phyloP scores from a whole-genome alignment of 2,888 invertebrate species.

The Xanthia icteritia region DNA sequence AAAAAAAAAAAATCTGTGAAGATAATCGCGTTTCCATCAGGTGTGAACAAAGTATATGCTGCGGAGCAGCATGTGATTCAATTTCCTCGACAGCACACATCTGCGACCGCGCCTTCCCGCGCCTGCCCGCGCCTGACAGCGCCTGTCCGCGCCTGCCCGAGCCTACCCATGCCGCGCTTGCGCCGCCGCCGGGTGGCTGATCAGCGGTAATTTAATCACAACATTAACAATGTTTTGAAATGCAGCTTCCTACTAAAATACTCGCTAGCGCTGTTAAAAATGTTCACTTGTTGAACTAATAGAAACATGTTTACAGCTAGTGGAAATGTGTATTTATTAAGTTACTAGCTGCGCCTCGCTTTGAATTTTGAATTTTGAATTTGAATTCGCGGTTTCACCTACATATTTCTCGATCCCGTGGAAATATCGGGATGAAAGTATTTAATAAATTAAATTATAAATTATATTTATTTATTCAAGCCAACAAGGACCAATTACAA shows the following conservation, averaged over 20 bases:
- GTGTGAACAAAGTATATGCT: not conserved
- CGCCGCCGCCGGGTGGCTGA: not conserved
- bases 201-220: constrained; percentile 17
- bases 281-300: not conserved
- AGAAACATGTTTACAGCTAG: not conserved
- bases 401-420: too few relatives aligned
- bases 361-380: too few relatives aligned
- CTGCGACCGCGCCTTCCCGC: not conserved
- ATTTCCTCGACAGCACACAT: constrained; percentile 10
- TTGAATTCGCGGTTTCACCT: too few relatives aligned
- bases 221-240: constrained; percentile 17
- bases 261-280: not conserved
- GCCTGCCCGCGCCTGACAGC: too few relatives aligned
- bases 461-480: too few relatives aligned
- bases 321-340: too few relatives aligned
- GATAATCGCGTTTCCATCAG: constrained; percentile 8
- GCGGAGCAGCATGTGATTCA: constrained; percentile 13
- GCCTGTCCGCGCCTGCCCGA: too few relatives aligned
- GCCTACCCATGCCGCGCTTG: not conserved
- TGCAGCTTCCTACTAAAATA: not conserved
- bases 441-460: too few relatives aligned
- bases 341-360: too few relatives aligned
- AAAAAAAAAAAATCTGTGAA: too few relatives aligned
- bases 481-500: too few relatives aligned
- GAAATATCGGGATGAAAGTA: too few relatives aligned